A percentile compares a stretch with the other conserved stretches of the same genome.
Conservation (phyloP, 2,113 vertebrate genomes). For the Myrmophylax atrothorax region DNA sequence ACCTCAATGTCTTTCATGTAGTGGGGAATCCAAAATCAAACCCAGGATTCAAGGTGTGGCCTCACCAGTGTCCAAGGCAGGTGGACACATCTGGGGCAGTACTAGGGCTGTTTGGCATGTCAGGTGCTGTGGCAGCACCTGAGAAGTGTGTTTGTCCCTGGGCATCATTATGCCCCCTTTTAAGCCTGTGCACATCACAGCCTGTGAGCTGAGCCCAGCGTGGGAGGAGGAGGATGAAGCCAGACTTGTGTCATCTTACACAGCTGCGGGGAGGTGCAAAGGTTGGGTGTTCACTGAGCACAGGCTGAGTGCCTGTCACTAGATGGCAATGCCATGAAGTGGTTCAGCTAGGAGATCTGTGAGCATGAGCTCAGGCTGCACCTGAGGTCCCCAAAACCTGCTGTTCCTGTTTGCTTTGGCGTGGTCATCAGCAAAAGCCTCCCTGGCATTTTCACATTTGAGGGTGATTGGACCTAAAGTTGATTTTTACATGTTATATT, state of each 20-base stretch:
- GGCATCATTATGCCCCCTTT: background rate
- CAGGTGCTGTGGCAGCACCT: background rate
- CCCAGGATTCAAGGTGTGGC: background rate
- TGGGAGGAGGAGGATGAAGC: background rate
- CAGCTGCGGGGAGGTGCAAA: background rate
- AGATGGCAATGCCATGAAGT: conserved; percentile 38
- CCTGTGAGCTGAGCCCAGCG: accelerated
- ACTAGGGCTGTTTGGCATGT: background rate
- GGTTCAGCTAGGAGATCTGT: background rate
- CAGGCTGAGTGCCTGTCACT: background rate
- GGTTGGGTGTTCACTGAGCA: accelerated
- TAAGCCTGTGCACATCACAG: accelerated
- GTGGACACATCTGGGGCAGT: background rate
- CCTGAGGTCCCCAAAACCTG: background rate
- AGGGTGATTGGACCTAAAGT: background rate
- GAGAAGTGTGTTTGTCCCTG: background rate
- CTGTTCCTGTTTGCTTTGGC: background rate
- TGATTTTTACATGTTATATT: background rate
- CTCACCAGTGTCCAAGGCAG: background rate
- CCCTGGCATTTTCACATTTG: background rate
- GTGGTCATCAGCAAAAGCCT: background rate
- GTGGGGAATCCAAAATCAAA: background rate
- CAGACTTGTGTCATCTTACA: background rate
- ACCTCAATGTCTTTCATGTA: background rate
- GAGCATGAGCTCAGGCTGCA: accelerated